Evolutionary conservation across 2,797 vertebrate genomes (phyloP).

Genomic region (Macrochelys suwanniensis): DNA sequence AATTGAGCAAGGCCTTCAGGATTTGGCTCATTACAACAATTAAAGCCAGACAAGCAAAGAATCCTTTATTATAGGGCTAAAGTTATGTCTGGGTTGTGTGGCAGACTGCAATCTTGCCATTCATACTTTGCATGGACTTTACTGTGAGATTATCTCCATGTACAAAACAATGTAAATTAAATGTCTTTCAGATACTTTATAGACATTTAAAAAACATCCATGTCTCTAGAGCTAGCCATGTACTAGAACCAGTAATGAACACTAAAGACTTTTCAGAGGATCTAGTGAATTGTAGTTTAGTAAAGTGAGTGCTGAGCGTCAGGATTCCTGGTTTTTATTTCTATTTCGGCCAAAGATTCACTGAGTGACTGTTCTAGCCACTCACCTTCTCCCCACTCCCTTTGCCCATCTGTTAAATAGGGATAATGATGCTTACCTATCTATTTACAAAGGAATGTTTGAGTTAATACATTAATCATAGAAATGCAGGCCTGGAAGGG

Average conservation of each 20-base stretch:
- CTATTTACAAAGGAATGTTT: neutral
- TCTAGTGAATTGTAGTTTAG: accelerated
- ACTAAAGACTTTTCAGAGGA: neutral
- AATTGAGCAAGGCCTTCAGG: accelerated
- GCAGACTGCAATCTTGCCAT: neutral
- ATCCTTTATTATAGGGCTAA: neutral
- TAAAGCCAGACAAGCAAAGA: too few species aligned
- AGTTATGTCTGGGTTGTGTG: neutral
- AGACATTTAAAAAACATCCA: accelerated
- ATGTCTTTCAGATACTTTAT: neutral
- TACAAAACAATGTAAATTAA: neutral
- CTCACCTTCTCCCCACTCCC: neutral
- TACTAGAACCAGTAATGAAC: neutral
- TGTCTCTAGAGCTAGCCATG: neutral
- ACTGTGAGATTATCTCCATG: too few species aligned
- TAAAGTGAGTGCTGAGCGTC: neutral
- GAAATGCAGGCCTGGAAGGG: neutral
- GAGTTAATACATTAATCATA: neutral
- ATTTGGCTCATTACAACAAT: neutral
- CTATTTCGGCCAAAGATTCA: neutral
- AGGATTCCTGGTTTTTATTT: neutral
- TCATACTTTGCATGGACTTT: too few species aligned
- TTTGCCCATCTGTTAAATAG: neutral
- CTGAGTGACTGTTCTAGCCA: neutral
- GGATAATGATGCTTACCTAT: neutral